phyloP scores from a whole-genome alignment of 2,797 vertebrate species.

The Botia almorhae region DNA sequence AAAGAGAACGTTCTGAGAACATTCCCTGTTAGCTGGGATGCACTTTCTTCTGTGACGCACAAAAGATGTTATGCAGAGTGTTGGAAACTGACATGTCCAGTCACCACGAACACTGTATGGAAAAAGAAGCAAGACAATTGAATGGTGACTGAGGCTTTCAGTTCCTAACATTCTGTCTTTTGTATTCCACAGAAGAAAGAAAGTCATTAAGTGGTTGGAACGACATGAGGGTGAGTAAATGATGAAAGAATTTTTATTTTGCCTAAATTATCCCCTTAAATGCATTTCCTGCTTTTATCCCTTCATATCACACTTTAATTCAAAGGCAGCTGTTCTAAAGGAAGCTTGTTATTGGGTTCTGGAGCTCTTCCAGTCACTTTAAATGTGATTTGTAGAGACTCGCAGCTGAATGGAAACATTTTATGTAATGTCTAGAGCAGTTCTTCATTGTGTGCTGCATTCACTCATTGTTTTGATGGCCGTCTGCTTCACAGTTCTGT shows the following conservation, averaged over 20 bases:
- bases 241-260: background rate
- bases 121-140: background rate
- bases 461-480: constrained; percentile 41
- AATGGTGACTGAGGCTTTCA: background rate
- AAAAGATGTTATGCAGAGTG: background rate
- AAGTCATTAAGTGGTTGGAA: background rate
- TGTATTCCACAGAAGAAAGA: background rate
- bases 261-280: constrained; percentile 1
- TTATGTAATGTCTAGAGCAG: constrained; percentile 29
- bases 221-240: background rate
- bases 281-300: constrained; percentile 24
- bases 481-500: constrained; percentile 49
- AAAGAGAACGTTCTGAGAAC: no score
- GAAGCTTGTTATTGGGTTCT: constrained; percentile 43
- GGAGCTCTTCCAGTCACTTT: constrained; percentile 41
- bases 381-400: constrained; percentile 50
- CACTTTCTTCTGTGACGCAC: background rate
- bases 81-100: background rate
- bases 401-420: constrained; percentile 37
- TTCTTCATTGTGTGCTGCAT: constrained; percentile 35
- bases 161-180: background rate
- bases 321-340: constrained; percentile 36
- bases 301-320: constrained; percentile 39
- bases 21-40: no score
- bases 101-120: background rate